Conservation (phyloP, 2,888 invertebrate genomes). For the Hemithea aestivaria region DNA sequence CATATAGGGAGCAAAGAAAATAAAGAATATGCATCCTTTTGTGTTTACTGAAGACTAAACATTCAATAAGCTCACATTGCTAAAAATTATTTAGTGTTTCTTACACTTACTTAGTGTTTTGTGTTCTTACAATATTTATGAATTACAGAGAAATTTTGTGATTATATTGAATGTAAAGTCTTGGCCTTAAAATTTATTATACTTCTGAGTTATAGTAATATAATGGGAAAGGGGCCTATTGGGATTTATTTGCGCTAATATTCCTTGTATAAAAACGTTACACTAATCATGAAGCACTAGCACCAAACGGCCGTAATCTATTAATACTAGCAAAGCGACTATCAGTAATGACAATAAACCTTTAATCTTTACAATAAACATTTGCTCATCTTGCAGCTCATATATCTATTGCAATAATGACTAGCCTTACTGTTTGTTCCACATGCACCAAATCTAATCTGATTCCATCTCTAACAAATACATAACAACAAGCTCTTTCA, state of each 20-base stretch:
- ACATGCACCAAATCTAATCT: constrained; percentile 38
- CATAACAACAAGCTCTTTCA: constrained; percentile 2
- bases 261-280: constrained; percentile 48
- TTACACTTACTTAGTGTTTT: too few relatives aligned
- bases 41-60: too few relatives aligned
- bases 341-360: constrained; percentile 27
- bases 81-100: too few relatives aligned
- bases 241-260: constrained; percentile 34
- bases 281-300: constrained; percentile 60
- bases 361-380: constrained; percentile 13
- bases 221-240: too few relatives aligned
- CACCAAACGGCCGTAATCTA: constrained; percentile 59
- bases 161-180: too few relatives aligned
- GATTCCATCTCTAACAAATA: constrained; percentile 11
- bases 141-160: too few relatives aligned
- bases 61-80: too few relatives aligned
- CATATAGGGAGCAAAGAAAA: too few relatives aligned
- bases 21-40: too few relatives aligned
- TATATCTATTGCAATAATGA: constrained; percentile 43
- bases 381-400: constrained; percentile 8
- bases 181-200: too few relatives aligned
- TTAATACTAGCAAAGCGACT: constrained; percentile 49
- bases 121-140: too few relatives aligned
- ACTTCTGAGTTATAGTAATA: too few relatives aligned
- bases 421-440: constrained; percentile 53